These are phyloP conservation scores for Pseudeuparius sepicola DNA, from an alignment of 2,888 invertebrate species.

Conservation along the genomic window DNA sequence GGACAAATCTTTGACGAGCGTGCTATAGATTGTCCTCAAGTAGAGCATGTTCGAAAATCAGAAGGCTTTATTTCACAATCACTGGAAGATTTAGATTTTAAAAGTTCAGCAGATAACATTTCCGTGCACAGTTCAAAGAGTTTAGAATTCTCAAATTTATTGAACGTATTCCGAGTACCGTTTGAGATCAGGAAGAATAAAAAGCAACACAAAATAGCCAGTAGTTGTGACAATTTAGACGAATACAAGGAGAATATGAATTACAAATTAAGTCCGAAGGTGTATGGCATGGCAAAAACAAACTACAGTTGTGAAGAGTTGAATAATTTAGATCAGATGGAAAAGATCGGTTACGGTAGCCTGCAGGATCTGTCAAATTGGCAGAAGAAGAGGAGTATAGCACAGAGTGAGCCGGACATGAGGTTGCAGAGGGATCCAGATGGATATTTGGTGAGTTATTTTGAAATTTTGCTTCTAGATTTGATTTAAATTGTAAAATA, in stretches of 20 bases:
- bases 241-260: slow-evolving; percentile 34
- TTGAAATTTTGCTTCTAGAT: slow-evolving; percentile 3
- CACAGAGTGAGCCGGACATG: slow-evolving; percentile 59
- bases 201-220: slow-evolving; percentile 30
- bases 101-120: slow-evolving; percentile 44
- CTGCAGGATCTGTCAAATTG: slow-evolving; percentile 50
- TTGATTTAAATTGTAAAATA: too few relatives aligned
- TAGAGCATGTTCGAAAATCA: neutral
- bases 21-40: neutral
- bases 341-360: slow-evolving; percentile 48
- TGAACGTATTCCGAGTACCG: slow-evolving; percentile 35
- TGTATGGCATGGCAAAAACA: slow-evolving; percentile 44
- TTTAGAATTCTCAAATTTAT: slow-evolving; percentile 38
- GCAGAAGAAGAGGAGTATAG: slow-evolving; percentile 27
- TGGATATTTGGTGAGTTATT: slow-evolving; percentile 22
- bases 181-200: slow-evolving; percentile 30
- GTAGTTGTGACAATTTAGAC: slow-evolving; percentile 35
- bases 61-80: neutral
- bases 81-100: slow-evolving; percentile 19
- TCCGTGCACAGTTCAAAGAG: slow-evolving; percentile 51
- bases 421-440: slow-evolving; percentile 34
- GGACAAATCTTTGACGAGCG: slow-evolving; percentile 11
- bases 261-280: slow-evolving; percentile 58
- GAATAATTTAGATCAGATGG: slow-evolving; percentile 31
- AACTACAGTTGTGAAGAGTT: slow-evolving; percentile 36